Evolutionary conservation across 1,140 invertebrate species (phyloP), one percentile per base, ranked within the genome.

Genomic region (Ips nitidus): DNA sequence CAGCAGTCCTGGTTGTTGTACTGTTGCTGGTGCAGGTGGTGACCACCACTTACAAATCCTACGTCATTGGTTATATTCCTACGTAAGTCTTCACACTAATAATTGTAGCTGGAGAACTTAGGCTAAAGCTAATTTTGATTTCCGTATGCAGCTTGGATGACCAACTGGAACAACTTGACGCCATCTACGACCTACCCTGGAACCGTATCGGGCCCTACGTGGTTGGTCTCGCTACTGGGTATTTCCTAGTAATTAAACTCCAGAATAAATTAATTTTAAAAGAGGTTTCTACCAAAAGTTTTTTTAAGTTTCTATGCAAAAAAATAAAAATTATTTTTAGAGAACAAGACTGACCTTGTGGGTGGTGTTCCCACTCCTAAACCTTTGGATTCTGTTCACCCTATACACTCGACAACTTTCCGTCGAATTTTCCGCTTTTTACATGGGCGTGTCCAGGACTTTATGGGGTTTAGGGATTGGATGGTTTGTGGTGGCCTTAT

Each of bases 111-210:
- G 22, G 22, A 22, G 0, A 22, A 22, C 22, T 22, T 22, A 22
- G 22, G 22, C 22, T 22, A 22, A 22, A 22, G 22, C 22, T 22
- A 22, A 22, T 22, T 22, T 22, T 8, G 45, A 36, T 22, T 60
- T 60, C 36, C 6, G 60, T 71, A 70, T 76, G 41, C 47, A 77
- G 75, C 4, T 69, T 84, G 69, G 82, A 84, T 67, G 75, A 81
- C 69, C 78, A 82, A 47, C 81, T 79, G 55, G 71, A 72, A 41
- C 75, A 79, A 61, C 67, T 82, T 60, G 74, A 82, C 57, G 50
- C 77, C 2, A 73, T 85, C 3, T 86, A 86, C 57, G 77, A 82
- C 66, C 79, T 80, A n/a, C 83, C 84, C 0, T 85, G 84, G 83
- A 73, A 79, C 4, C 79, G 84, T 77, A 81, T 84, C 60, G 80